phyloP scores from a whole-genome alignment of 2,113 vertebrate species.

The Passer montanus region DNA sequence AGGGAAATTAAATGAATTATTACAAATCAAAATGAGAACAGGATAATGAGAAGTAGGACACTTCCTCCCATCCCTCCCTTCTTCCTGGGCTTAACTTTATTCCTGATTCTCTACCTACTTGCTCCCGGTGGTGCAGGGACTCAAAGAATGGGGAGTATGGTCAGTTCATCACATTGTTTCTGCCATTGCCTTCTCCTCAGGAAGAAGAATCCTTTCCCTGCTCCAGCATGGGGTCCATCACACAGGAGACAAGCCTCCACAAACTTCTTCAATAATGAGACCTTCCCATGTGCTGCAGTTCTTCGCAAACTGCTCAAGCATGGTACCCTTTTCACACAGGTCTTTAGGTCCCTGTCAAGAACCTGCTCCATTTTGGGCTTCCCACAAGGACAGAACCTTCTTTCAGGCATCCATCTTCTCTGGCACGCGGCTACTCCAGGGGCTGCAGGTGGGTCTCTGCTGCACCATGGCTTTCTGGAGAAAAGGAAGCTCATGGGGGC shows the following conservation, averaged over 20 bases:
- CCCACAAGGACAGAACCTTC: background rate
- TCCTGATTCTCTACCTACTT: background rate
- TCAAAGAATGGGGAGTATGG: background rate
- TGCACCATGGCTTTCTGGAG: background rate
- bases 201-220: background rate
- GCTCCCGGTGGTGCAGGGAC: background rate
- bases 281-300: background rate
- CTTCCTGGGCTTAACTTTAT: background rate
- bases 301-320: background rate
- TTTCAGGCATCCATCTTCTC: background rate
- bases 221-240: no score
- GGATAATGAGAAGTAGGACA: background rate
- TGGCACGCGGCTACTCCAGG: background rate
- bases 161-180: background rate
- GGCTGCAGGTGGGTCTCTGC: background rate
- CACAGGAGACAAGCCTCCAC: background rate
- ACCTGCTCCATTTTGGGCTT: background rate
- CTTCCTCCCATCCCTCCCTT: background rate
- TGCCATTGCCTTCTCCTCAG: background rate
- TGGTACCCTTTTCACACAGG: accelerated
- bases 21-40: background rate
- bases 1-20: background rate
- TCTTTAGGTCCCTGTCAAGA: background rate
- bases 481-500: background rate
- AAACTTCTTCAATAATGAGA: background rate